These are phyloP conservation scores for Lasioglossum lativentre DNA, from an alignment of 2,888 invertebrate species.

Conservation along the genomic window DNA sequence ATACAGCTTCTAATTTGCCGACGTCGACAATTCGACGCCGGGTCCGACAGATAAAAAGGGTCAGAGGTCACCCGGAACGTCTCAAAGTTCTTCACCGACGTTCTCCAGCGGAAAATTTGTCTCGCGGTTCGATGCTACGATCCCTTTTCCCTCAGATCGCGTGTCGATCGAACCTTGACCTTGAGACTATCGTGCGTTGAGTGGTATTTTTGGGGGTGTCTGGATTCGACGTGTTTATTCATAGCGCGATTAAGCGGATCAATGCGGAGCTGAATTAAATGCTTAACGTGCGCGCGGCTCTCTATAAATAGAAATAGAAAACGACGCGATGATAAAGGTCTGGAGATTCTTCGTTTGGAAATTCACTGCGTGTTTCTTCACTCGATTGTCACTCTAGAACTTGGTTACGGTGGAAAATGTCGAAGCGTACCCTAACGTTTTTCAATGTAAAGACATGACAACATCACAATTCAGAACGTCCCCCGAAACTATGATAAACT, in stretches of 20 bases:
- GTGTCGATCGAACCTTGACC: conserved; percentile 10
- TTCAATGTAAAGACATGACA: background rate
- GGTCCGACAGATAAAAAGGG: conserved; percentile 32
- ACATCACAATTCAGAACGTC: background rate
- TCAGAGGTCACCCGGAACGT: conserved; percentile 36
- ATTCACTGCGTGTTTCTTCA: background rate
- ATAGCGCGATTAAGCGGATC: conserved; percentile 7
- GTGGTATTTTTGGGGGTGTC: conserved; percentile 2
- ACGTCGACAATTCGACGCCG: conserved; percentile 14
- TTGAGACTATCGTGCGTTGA: background rate
- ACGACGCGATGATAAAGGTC: background rate
- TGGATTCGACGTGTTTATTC: conserved; percentile 11
- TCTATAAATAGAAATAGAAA: background rate
- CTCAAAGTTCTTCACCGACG: conserved; percentile 13
- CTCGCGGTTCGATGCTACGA: background rate
- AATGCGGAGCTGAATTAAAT: conserved; percentile 6
- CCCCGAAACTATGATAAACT: too few species aligned
- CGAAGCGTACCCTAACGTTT: too few species aligned
- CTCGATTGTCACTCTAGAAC: background rate
- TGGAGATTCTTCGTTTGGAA: background rate
- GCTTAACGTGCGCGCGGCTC: background rate
- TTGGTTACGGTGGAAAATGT: too few species aligned
- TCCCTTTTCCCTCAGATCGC: background rate
- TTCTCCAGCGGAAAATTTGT: background rate
- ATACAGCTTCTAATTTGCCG: conserved; percentile 28